These are phyloP conservation scores for Phocoena sinus DNA, from an alignment of 2,113 vertebrate species.

Conservation along the genomic window DNA sequence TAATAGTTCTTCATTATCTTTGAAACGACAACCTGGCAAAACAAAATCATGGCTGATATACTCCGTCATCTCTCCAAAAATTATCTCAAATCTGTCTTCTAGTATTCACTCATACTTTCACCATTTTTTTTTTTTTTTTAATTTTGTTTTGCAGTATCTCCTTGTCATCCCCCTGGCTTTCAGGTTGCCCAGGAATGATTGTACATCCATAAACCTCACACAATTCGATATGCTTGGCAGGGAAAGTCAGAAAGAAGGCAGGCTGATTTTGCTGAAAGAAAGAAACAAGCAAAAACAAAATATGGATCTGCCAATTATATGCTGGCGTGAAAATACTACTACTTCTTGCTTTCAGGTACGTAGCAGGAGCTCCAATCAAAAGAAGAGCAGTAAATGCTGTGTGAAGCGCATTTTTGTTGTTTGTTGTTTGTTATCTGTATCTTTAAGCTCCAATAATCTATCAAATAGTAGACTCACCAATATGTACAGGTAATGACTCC, in stretches of 20 bases:
- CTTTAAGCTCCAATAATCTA: not conserved
- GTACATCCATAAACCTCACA: constrained; percentile 18
- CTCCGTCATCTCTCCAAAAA: constrained; percentile 61
- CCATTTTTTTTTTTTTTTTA: not conserved
- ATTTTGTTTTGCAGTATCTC: not conserved
- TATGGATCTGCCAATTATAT: constrained; percentile 10
- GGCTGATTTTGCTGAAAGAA: constrained; percentile 30
- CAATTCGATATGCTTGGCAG: constrained; percentile 54
- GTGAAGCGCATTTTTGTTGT: not conserved
- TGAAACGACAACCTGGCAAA: constrained; percentile 66
- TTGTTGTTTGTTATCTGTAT: not conserved
- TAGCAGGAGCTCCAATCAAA: not conserved
- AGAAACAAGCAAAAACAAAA: constrained; percentile 60
- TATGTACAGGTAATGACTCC: not conserved
- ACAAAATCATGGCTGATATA: constrained; percentile 63
- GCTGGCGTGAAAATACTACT: constrained; percentile 24
- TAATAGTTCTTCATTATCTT: constrained; percentile 68
- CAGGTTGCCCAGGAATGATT: constrained; percentile 51
- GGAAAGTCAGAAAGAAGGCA: constrained; percentile 31
- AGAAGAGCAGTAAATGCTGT: not conserved
- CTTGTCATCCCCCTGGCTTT: constrained; percentile 51
- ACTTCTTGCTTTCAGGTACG: not conserved
- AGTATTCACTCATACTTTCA: constrained; percentile 25
- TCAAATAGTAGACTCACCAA: not conserved
- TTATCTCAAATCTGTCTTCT: constrained; percentile 57